Percentiles rank a stretch among this genome's conserved stretches.
phyloP scores from a whole-genome alignment of 2,888 invertebrate genomes.

The Drosophila mettleri region DNA sequence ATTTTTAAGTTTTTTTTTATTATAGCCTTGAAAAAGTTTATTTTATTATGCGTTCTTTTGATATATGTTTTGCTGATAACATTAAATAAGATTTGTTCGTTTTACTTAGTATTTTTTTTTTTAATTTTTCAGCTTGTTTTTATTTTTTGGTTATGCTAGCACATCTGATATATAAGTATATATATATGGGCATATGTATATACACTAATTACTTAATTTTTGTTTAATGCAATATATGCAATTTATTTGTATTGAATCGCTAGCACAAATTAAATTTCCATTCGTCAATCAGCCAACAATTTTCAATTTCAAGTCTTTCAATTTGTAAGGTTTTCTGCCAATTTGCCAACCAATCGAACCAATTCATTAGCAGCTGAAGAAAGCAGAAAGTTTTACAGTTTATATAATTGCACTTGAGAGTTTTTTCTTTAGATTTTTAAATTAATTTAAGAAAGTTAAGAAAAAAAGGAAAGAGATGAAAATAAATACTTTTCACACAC shows the following conservation, averaged over 20 bases:
- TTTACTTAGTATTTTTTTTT: background rate
- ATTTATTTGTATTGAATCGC: slow-evolving; percentile 25
- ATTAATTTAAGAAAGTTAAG: background rate
- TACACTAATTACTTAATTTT: slow-evolving; percentile 29
- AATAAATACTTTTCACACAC: slow-evolving; percentile 53
- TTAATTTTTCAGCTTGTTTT: slow-evolving; percentile 44
- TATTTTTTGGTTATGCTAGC: slow-evolving; percentile 40
- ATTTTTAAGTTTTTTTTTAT: slow-evolving; percentile 43
- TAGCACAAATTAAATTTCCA: slow-evolving; percentile 46
- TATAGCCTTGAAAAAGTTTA: slow-evolving; percentile 64
- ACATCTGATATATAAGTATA: slow-evolving; percentile 51
- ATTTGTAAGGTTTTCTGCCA: slow-evolving; percentile 53
- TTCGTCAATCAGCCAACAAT: slow-evolving; percentile 67
- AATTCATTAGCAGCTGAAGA: slow-evolving; percentile 58
- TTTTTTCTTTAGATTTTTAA: slow-evolving; percentile 24
- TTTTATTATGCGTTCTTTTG: slow-evolving; percentile 51
- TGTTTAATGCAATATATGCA: slow-evolving; percentile 43
- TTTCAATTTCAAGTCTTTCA: slow-evolving; percentile 74
- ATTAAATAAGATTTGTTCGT: slow-evolving; percentile 62
- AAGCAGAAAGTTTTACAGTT: slow-evolving; percentile 71
- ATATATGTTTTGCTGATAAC: slow-evolving; percentile 65
- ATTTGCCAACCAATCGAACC: slow-evolving; percentile 38
- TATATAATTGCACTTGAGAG: slow-evolving; percentile 76
- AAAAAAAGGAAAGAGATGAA: slow-evolving; percentile 1
- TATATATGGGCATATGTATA: slow-evolving; percentile 41